Percentiles rank a stretch among this genome's conserved stretches.
These are phyloP conservation scores for Zosterops pallidus DNA, from an alignment of 2,113 vertebrate genomes.

Conservation along the genomic window DNA sequence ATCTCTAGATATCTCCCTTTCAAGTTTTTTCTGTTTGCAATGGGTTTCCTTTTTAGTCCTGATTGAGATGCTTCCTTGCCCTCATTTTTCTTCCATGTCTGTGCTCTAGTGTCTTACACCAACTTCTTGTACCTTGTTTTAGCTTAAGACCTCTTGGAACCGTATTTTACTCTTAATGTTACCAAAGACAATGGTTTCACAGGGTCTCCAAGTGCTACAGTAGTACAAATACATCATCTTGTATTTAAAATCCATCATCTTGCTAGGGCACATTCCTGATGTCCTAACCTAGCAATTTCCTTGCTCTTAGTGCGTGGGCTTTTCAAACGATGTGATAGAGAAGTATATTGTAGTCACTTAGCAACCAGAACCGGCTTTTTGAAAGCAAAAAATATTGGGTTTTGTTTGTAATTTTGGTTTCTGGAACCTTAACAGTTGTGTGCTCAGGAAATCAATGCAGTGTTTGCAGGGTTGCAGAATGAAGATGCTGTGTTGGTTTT, in stretches of 20 bases:
- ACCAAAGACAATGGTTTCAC: neutral
- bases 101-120: neutral
- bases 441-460: neutral
- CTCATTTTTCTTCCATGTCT: neutral
- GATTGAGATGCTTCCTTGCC: neutral
- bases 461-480: neutral
- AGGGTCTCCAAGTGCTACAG: neutral
- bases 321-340: neutral
- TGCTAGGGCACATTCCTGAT: neutral
- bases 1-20: neutral
- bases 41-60: neutral
- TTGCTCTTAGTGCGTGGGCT: neutral
- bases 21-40: neutral
- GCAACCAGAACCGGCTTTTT: slow-evolving; percentile 53
- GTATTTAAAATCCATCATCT: neutral
- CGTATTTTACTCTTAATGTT: neutral
- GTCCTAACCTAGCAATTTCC: slow-evolving; percentile 39
- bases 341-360: slow-evolving; percentile 48
- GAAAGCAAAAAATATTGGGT: neutral
- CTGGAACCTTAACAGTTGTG: neutral
- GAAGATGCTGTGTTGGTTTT: neutral
- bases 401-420: slow-evolving; percentile 5
- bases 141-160: neutral
- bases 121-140: neutral
- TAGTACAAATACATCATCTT: neutral